Evolutionary conservation across 2,113 vertebrate species (phyloP).

Genomic region (Myrmecobius fasciatus): DNA sequence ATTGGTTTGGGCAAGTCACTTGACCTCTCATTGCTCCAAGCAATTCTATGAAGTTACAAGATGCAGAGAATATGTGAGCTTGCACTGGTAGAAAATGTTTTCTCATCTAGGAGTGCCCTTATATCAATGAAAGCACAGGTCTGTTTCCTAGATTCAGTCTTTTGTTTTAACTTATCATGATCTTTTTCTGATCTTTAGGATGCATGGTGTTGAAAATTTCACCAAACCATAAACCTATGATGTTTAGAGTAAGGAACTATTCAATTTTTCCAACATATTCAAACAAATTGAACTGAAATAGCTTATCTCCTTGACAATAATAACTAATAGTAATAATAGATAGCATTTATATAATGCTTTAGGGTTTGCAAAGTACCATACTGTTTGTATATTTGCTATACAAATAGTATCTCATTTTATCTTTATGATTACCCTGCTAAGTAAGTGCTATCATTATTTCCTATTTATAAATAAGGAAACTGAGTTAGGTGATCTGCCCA

Average conservation of each 20-base stretch:
- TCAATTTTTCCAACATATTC: fast-evolving
- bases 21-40: not conserved
- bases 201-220: not conserved
- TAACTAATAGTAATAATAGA: not conserved
- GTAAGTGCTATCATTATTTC: not conserved
- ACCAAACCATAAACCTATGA: not conserved
- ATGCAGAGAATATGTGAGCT: not conserved
- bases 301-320: too few species aligned
- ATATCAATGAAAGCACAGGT: not conserved
- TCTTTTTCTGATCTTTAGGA: not conserved
- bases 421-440: not conserved
- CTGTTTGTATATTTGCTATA: not conserved
- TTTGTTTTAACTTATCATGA: not conserved
- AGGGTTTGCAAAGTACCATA: not conserved
- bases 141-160: not conserved
- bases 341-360: not conserved
- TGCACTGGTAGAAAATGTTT: not conserved
- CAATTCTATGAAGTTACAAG: not conserved
- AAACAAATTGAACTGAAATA: not conserved
- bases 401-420: not conserved
- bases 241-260: not conserved
- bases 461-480: not conserved
- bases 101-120: not conserved
- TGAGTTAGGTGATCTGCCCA: not conserved
- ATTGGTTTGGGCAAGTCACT: not conserved